Percentiles rank a stretch among this genome's conserved stretches.
These are phyloP conservation scores for Shinisaurus crocodilurus DNA, from an alignment of 2,113 vertebrate species.

Conservation along the genomic window DNA sequence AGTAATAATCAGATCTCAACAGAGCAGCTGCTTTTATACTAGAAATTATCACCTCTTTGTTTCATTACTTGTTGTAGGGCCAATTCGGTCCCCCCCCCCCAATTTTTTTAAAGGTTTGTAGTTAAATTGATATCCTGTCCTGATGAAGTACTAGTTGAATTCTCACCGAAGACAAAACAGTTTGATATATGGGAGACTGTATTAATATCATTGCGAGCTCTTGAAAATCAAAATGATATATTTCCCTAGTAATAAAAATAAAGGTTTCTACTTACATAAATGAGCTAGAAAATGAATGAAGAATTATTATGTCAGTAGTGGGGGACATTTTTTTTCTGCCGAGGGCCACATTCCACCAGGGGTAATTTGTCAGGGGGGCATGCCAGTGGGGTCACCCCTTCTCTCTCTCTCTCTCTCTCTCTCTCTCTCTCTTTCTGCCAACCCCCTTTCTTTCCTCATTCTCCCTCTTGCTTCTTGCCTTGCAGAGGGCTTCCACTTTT, in stretches of 20 bases:
- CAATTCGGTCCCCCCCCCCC: no score
- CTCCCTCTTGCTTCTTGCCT: no score
- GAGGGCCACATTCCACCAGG: neutral
- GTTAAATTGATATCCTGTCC: conserved; percentile 50
- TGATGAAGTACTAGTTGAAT: neutral
- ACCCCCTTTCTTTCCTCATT: no score
- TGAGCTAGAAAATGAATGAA: neutral
- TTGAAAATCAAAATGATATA: neutral
- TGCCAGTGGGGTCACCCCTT: no score
- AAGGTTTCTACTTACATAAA: neutral
- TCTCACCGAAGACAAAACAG: conserved; percentile 54
- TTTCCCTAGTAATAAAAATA: neutral
- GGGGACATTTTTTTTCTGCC: no score
- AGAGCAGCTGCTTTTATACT: conserved; percentile 64
- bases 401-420: no score
- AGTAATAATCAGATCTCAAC: conserved; percentile 57
- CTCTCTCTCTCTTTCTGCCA: no score
- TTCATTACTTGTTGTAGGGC: conserved; percentile 45
- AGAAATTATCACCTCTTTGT: conserved; percentile 56
- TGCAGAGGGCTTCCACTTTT: no score
- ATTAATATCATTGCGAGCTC: conserved; percentile 32
- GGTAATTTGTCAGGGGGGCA: neutral
- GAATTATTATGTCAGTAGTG: neutral
- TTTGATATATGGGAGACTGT: neutral
- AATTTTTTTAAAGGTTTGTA: conserved; percentile 53